A percentile compares a stretch with the other conserved stretches of the same genome.
These are phyloP conservation scores for Rattus rattus DNA, from an alignment of 2,113 vertebrate genomes.

Conservation along the genomic window DNA sequence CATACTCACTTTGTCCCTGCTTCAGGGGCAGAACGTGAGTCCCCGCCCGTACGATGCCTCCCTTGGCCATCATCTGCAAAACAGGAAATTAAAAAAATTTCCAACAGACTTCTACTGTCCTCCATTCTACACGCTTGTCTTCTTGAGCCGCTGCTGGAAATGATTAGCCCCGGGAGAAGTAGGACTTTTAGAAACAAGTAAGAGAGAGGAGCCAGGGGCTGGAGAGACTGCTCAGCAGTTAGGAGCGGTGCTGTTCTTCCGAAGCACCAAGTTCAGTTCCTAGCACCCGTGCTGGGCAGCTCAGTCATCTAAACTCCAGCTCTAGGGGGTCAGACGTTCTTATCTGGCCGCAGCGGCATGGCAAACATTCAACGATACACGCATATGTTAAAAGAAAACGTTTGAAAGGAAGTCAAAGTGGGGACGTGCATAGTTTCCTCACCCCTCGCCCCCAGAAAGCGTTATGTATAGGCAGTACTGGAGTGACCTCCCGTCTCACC, in stretches of 20 bases:
- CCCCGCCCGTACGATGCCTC: conserved; percentile 79
- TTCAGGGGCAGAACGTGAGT: conserved; percentile 76
- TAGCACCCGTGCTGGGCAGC: neutral
- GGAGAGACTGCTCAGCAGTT: neutral
- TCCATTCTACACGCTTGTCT: neutral
- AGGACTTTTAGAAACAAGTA: neutral
- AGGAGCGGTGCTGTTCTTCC: neutral
- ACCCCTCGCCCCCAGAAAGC: neutral
- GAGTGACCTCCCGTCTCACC: conserved; percentile 78
- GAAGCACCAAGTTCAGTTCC: neutral
- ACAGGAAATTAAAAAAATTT: conserved; percentile 60
- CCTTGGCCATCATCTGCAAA: conserved; percentile 86
- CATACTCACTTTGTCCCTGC: conserved; percentile 78
- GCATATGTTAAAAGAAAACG: no score
- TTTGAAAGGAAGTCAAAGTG: neutral
- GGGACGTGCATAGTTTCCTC: neutral
- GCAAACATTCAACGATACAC: neutral
- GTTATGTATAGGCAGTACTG: neutral
- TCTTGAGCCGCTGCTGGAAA: neutral
- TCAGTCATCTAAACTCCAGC: neutral
- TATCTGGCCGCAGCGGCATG: neutral
- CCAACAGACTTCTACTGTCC: neutral
- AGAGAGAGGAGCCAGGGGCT: neutral
- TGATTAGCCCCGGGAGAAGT: neutral
- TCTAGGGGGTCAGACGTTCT: neutral